phyloP scores from a whole-genome alignment of 2,888 invertebrate genomes.

The Epinotia demarniana region DNA sequence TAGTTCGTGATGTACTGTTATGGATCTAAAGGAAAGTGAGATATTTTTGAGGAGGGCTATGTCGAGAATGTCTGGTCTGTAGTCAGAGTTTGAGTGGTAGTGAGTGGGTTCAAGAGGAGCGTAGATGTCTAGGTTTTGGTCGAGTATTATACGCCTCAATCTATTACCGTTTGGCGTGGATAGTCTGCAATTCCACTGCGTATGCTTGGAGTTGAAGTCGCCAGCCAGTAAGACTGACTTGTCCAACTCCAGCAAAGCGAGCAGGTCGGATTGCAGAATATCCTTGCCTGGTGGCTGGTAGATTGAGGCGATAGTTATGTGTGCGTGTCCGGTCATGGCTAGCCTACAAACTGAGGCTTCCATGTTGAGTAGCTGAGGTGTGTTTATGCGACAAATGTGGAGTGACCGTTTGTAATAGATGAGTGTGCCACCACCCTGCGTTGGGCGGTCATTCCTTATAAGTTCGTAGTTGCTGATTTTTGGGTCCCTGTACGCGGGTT shows the following conservation, averaged over 20 bases:
- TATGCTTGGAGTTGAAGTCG: slow-evolving; percentile 4
- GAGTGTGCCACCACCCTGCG: background rate
- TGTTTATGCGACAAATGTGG: background rate
- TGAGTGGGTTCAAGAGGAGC: background rate
- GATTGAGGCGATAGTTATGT: no score
- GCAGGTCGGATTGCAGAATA: background rate
- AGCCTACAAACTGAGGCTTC: no score
- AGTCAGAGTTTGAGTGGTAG: background rate
- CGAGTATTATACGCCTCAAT: background rate
- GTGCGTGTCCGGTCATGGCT: no score
- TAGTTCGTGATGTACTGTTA: no score
- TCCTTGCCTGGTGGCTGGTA: no score
- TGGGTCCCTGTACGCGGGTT: background rate
- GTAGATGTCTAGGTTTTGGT: background rate
- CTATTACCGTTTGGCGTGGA: background rate
- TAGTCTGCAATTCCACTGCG: background rate
- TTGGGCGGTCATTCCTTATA: background rate
- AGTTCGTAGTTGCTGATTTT: background rate
- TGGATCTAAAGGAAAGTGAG: background rate
- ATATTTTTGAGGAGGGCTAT: background rate
- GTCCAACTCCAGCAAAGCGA: background rate
- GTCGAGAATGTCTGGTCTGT: background rate
- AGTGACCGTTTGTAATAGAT: background rate
- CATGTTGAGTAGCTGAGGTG: background rate
- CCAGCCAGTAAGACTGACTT: background rate